These are phyloP conservation scores for Epinotia bilunana DNA, from an alignment of 2,888 invertebrate species.

Conservation along the genomic window DNA sequence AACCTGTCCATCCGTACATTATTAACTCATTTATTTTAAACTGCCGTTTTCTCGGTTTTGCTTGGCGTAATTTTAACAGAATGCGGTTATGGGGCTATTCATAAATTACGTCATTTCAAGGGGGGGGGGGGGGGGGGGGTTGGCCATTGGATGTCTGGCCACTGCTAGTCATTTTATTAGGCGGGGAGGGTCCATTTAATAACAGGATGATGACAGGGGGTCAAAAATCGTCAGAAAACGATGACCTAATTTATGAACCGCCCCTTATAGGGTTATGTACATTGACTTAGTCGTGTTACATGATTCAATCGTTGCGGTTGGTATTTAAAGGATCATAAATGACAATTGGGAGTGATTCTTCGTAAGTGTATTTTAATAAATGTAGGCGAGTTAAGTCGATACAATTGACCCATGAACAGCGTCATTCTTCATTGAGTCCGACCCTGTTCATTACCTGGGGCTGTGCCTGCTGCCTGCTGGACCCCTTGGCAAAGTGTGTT, in stretches of 20 bases:
- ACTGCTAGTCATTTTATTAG: too few relatives aligned
- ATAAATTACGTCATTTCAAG: too few relatives aligned
- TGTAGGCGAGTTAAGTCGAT: slow-evolving; percentile 52
- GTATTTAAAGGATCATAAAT: slow-evolving; percentile 7
- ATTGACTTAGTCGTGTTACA: background rate
- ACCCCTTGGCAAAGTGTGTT: background rate
- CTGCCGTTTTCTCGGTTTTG: slow-evolving; percentile 4
- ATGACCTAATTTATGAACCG: too few relatives aligned
- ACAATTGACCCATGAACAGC: slow-evolving; percentile 63
- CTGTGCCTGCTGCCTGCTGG: background rate
- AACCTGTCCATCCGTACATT: slow-evolving; percentile 23
- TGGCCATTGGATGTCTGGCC: too few relatives aligned
- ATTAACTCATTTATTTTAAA: slow-evolving; percentile 34
- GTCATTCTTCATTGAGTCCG: slow-evolving; percentile 55
- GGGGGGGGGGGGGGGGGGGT: too few relatives aligned
- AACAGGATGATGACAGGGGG: too few relatives aligned
- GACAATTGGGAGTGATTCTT: slow-evolving; percentile 6
- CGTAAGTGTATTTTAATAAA: slow-evolving; percentile 43
- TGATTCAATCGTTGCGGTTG: background rate
- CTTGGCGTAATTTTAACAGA: background rate
- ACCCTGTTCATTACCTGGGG: background rate
- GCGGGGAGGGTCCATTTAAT: too few relatives aligned
- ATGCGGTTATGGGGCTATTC: slow-evolving; percentile 8
- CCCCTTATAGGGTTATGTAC: too few relatives aligned
- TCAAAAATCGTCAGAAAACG: too few relatives aligned